A percentile compares a stretch with the other conserved stretches of the same genome.
These are phyloP conservation scores for Oceanites oceanicus DNA, from an alignment of 2,113 vertebrate species.

Conservation along the genomic window DNA sequence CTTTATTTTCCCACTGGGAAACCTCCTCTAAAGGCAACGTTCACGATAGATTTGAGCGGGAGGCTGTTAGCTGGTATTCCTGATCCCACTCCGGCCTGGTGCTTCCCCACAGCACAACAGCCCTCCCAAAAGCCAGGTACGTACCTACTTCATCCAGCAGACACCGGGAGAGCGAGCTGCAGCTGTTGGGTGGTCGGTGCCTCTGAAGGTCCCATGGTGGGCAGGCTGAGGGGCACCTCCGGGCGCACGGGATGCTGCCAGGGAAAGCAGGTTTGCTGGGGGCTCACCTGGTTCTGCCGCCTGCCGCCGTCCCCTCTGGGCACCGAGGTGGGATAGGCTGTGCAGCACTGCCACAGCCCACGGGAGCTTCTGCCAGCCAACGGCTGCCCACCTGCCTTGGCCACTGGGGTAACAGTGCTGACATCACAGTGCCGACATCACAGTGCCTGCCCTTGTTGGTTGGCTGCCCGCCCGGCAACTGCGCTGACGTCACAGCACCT, in stretches of 20 bases:
- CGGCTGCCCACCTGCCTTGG: background rate
- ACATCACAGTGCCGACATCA: background rate
- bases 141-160: background rate
- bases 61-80: background rate
- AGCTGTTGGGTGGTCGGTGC: rapidly evolving
- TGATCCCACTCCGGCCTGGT: background rate
- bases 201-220: background rate
- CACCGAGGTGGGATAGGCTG: rapidly evolving
- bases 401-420: background rate
- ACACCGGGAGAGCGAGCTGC: rapidly evolving
- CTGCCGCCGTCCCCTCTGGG: rapidly evolving
- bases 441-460: too few relatives aligned
- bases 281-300: background rate
- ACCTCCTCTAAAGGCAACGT: background rate
- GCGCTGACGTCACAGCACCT: background rate
- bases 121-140: rapidly evolving
- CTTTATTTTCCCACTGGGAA: conserved; percentile 21
- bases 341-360: rapidly evolving
- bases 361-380: background rate
- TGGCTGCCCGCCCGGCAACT: too few relatives aligned
- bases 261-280: background rate
- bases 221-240: background rate
- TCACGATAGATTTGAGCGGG: rapidly evolving
- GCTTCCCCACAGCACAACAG: background rate
- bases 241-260: rapidly evolving